phyloP scores from a whole-genome alignment of 2,797 vertebrate species.

The Acanthis flammea region DNA sequence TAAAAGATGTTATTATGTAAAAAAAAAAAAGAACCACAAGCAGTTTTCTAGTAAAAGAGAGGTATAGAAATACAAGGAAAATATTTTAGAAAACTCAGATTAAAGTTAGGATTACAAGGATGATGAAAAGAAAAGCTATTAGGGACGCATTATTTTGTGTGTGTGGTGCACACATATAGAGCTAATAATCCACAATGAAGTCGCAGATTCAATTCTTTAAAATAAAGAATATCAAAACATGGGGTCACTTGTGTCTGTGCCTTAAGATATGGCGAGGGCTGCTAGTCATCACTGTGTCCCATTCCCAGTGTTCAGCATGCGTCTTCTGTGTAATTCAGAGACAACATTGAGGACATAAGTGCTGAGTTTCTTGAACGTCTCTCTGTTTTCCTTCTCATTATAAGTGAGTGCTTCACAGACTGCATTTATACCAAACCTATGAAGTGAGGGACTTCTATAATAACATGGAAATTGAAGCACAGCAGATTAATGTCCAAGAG shows the following conservation, averaged over 20 bases:
- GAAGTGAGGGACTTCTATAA: not conserved
- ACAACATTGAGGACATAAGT: not conserved
- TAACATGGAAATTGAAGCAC: not conserved
- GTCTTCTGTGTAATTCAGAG: not conserved
- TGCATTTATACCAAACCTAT: not conserved
- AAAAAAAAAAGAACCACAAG: not conserved
- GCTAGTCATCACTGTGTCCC: not conserved
- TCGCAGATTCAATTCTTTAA: not conserved
- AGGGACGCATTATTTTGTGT: not conserved
- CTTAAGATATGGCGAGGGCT: rapidly evolving
- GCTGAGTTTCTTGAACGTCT: not conserved
- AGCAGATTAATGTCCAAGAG: not conserved
- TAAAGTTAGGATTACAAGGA: not conserved
- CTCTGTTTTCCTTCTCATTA: not conserved
- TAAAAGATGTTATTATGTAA: not conserved
- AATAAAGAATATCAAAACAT: not conserved
- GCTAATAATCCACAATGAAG: not conserved
- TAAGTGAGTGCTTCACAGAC: not conserved
- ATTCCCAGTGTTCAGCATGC: not conserved
- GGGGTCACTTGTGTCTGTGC: not conserved
- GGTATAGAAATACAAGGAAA: not conserved
- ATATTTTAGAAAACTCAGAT: not conserved
- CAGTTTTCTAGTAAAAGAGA: not conserved
- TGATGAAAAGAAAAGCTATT: not conserved
- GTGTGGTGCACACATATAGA: not conserved